Percentiles rank a stretch among this genome's conserved stretches.
These are phyloP conservation scores for Nerophis lumbriciformis DNA, from an alignment of 2,113 vertebrate species.

Conservation along the genomic window DNA sequence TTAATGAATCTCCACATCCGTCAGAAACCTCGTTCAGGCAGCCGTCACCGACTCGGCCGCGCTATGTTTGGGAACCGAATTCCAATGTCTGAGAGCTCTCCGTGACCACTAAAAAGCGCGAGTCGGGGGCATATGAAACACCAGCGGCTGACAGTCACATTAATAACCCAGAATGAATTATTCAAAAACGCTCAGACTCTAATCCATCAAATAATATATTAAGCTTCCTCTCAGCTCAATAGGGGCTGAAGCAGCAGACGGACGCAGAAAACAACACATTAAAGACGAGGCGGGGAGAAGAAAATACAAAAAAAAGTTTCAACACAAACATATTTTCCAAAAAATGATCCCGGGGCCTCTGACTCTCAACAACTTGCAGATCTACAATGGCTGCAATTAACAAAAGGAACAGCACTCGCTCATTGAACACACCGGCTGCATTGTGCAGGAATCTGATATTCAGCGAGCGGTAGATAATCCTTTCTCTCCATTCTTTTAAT, in stretches of 20 bases:
- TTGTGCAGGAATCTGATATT: conserved; percentile 65
- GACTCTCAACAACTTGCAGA: background rate
- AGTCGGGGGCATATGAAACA: conserved; percentile 61
- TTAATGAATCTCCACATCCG: conserved; percentile 46
- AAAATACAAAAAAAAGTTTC: conserved; percentile 26
- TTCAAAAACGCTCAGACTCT: conserved; percentile 67
- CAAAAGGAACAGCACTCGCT: conserved; percentile 48
- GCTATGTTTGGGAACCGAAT: conserved; percentile 52
- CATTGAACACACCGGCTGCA: conserved; percentile 43
- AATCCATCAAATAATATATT: conserved; percentile 72
- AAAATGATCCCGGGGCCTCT: background rate
- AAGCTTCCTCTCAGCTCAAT: conserved; percentile 56
- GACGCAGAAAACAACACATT: conserved; percentile 49
- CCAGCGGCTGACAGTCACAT: conserved; percentile 64
- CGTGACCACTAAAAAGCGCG: conserved; percentile 59
- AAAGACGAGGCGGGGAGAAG: conserved; percentile 7
- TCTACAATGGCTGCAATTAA: conserved; percentile 47
- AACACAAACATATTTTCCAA: conserved; percentile 35
- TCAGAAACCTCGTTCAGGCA: conserved; percentile 32
- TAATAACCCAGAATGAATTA: conserved; percentile 71
- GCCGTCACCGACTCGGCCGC: conserved; percentile 27
- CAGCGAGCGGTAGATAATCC: conserved; percentile 70
- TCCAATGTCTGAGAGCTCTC: conserved; percentile 52
- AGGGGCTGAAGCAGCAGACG: conserved; percentile 46
- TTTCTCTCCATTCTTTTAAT: conserved; percentile 64